Base-by-base conservation (phyloP, 2,113 vertebrate species). In the Actenoides hombroni region DNA sequence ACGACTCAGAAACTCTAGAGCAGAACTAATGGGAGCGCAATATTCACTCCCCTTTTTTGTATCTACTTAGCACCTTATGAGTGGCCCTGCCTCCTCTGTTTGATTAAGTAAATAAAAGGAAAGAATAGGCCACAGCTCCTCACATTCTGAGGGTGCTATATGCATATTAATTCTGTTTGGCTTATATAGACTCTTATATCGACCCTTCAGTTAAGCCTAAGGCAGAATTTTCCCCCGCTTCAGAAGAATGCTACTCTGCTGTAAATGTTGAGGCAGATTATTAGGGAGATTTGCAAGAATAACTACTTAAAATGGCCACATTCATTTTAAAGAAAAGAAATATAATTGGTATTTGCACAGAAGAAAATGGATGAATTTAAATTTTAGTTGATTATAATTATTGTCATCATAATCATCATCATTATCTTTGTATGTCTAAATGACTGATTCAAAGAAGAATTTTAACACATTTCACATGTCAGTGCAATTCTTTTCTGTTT, bases 361-460 rank as follows among this genome's bases (percentile, higher is more conserved):
- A 97, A 88, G 90, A 97, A 97, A 97, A 97, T 96, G 69, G 69
- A 93, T 93, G 85, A 96, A 96, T 97, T 97, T 93, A 95, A 93
- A 98, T 97, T 97, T 97, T 90, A 94, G 74, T 90, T 97, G 92
- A 98, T 97, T 97, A 95, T 96, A 97, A 97, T 97, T 97, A 95
- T 97, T 96, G 91, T 95, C 85, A 94, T 96, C 91, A 33, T 97
- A 96, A 97, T 96, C 68, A 95, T 96, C 94, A 97, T 96, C 82
- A 97, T 98, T 90, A 97, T 98, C 91, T 98, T 97, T 96, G 94
- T 94, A 94, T 95, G 89, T 75, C 83, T 96, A 96, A 93, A 95
- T 97, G 94, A 96, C 76, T 97, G 76, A 96, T 96, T 97, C 97
- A 94, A 95, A 95, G 92, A 91, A 89, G 82, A 95, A 92, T 96